Base-by-base conservation (phyloP, 1,140 invertebrate species). In the Thalassaphorura encarpata region DNA sequence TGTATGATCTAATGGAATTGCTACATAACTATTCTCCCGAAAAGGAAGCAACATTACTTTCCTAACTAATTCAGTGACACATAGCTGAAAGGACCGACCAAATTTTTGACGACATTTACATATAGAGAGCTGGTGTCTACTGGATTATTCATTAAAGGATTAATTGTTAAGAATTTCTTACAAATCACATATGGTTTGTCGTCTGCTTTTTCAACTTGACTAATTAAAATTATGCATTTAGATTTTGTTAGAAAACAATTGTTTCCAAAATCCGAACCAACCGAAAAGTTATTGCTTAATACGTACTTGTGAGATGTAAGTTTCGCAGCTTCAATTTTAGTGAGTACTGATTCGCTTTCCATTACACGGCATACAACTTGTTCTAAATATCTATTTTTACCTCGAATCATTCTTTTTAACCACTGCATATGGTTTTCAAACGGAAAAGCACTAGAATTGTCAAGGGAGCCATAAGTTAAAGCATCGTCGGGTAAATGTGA, bases 371-470 rank as follows among this genome's bases (percentile, higher is more conserved):
- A 3, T 11, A 54, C 23, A 2, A 33, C n/a, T 24, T 54, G 24
- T 5, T 18, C 18, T 2, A 19, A 29, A 23, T 18, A 15, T 4
- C 18, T 50, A 19, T 4, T n/a, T 33, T 50, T 50, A 29, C 15
- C 5, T 36, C 21, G 6, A 11, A 29, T 8, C 13, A 18, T 33
- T 52, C 39, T 41, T 41, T 41, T 40, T n/a, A 52, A 16, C 4
- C 6, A 19, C 27, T 26, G 33, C 50, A 52, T 41, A 26, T 8
- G 26, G 19, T 41, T 52, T 52, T 41, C 50, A 16, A 52, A 41
- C 16, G 11, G 4, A 24, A 41, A 41, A 3, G 50, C 39, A 52
- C 33, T 41, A 24, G n/a, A 41, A 40, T 41, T 13, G n/a, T 41
- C 33, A 4, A 52, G 23, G 16, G 21, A 21, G 11, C 39, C 39